A percentile compares a stretch with the other conserved stretches of the same genome.
phyloP scores from a whole-genome alignment of 2,797 vertebrate species.

The Sebastes matsubarae region DNA sequence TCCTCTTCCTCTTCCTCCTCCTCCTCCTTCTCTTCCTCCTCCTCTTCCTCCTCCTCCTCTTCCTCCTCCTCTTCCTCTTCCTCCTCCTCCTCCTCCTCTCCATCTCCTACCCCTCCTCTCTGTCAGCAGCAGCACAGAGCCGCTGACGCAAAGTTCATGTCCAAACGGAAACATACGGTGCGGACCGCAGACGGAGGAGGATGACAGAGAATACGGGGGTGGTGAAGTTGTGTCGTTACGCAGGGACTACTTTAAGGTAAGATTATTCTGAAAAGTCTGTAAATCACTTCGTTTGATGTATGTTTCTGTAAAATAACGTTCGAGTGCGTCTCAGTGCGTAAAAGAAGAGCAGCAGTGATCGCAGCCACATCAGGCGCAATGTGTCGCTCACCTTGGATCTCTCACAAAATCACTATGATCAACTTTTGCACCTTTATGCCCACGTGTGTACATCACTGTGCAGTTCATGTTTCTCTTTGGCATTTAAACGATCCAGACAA shows the following conservation, averaged over 20 bases:
- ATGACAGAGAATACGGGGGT: background rate
- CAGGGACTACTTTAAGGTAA: conserved; percentile 30
- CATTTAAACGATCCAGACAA: background rate
- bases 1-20: rapidly evolving
- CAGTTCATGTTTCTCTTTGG: background rate
- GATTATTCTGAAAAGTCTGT: background rate
- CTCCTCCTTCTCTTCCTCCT: background rate
- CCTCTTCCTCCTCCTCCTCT: background rate
- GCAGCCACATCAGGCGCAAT: background rate
- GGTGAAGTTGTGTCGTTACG: background rate
- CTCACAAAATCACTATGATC: background rate
- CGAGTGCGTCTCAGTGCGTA: background rate
- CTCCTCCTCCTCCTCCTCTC: conserved; percentile 21
- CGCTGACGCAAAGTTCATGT: background rate
- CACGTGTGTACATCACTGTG: background rate
- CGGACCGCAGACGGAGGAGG: conserved; percentile 17
- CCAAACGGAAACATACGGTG: conserved; percentile 18
- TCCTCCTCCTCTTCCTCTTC: rapidly evolving
- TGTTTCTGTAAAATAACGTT: background rate
- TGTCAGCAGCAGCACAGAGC: conserved; percentile 26
- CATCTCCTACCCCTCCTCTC: conserved; percentile 32
- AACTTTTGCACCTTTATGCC: background rate
- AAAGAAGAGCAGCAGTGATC: background rate
- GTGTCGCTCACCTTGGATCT: background rate
- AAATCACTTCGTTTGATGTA: background rate